These are phyloP conservation scores for Osmerus mordax DNA, from an alignment of 2,113 vertebrate species.

Conservation along the genomic window DNA sequence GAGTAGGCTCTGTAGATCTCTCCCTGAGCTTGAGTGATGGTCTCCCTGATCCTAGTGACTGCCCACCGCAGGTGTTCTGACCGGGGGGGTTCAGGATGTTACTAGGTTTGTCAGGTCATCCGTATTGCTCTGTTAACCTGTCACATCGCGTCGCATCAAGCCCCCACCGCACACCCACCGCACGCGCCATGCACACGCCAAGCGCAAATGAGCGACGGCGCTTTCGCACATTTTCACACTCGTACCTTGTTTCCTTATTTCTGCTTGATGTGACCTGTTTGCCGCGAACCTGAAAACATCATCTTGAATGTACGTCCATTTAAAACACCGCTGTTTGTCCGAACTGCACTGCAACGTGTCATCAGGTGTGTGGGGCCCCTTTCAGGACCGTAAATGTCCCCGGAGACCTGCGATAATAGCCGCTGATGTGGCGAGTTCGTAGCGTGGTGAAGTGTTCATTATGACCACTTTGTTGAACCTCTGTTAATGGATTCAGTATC, in stretches of 20 bases:
- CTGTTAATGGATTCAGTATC: neutral
- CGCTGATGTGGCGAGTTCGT: neutral
- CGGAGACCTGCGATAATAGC: neutral
- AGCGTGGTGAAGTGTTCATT: neutral
- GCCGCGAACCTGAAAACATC: neutral
- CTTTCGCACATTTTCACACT: neutral
- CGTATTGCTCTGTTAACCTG: neutral
- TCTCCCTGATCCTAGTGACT: neutral
- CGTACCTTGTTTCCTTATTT: too few species aligned
- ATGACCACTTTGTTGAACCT: neutral
- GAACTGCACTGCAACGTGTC: too few species aligned
- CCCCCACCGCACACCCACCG: neutral
- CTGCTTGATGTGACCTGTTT: too few species aligned
- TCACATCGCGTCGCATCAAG: conserved; percentile 2
- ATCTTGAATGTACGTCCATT: neutral
- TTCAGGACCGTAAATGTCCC: neutral
- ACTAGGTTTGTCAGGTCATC: conserved; percentile 1
- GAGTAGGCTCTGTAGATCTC: neutral
- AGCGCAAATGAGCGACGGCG: neutral
- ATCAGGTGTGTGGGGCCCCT: too few species aligned
- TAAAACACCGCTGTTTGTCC: too few species aligned
- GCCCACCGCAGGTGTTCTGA: neutral
- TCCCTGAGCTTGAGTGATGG: neutral
- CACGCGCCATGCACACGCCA: too few species aligned
- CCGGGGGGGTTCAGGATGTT: neutral